Percentiles rank a stretch among this genome's conserved stretches.
Conservation (phyloP, 2,888 invertebrate species). For the Eupsilia transversa region DNA sequence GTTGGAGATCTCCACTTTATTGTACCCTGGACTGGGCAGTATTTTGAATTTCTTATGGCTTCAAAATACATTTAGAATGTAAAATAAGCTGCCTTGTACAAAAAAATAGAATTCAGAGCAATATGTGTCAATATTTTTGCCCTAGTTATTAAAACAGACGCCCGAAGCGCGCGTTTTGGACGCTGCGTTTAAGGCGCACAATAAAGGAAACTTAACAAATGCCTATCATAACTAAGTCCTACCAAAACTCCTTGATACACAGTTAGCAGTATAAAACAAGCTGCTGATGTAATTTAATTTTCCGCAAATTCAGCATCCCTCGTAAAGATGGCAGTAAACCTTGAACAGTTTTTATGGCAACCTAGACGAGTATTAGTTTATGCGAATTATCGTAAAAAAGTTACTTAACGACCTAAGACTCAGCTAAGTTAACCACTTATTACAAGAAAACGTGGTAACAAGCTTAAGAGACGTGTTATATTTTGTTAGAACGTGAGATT, state of each 20-base stretch:
- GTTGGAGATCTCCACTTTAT: too few species aligned
- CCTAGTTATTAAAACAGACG: too few species aligned
- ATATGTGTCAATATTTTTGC: too few species aligned
- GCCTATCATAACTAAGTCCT: background rate
- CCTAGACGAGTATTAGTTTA: conserved; percentile 56
- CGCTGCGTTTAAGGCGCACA: too few species aligned
- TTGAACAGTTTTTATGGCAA: conserved; percentile 55
- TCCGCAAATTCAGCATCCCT: conserved; percentile 58
- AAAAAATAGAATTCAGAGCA: too few species aligned
- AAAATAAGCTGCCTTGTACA: too few species aligned
- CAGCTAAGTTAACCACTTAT: conserved; percentile 46
- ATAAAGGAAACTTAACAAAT: background rate
- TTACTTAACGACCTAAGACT: conserved; percentile 56
- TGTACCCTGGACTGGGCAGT: too few species aligned
- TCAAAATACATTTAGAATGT: too few species aligned
- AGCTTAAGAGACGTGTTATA: background rate
- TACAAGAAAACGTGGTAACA: conserved; percentile 31
- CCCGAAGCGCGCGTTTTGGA: too few species aligned
- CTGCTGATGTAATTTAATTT: conserved; percentile 56
- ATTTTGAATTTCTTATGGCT: too few species aligned
- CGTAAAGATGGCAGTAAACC: conserved; percentile 60
- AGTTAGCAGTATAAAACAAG: conserved; percentile 29
- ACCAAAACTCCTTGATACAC: conserved; percentile 8
- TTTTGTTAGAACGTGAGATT: conserved; percentile 14
- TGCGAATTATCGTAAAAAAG: conserved; percentile 65